Percentiles rank a stretch among this genome's conserved stretches.
These are phyloP conservation scores for Lucilia sericata DNA, from an alignment of 1,140 invertebrate species.

Conservation along the genomic window DNA sequence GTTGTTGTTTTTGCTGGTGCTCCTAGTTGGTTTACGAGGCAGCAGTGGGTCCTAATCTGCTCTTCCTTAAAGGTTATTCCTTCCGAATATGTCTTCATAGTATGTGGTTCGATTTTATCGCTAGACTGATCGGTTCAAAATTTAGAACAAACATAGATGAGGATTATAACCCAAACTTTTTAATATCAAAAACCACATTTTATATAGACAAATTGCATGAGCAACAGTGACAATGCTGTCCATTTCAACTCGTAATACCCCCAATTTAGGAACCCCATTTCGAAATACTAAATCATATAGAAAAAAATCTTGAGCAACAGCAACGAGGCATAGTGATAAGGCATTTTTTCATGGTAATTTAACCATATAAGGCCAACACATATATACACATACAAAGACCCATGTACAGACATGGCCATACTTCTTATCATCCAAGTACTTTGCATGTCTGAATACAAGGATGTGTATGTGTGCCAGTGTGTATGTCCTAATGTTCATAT, in stretches of 20 bases:
- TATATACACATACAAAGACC: not conserved
- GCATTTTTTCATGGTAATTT: constrained; percentile 23
- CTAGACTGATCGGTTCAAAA: too few relatives aligned
- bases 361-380: constrained; percentile 18
- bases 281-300: too few relatives aligned
- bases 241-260: too few relatives aligned
- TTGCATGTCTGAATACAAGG: constrained; percentile 15
- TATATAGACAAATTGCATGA: too few relatives aligned
- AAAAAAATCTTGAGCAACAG: not conserved
- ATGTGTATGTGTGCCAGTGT: not conserved
- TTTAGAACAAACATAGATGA: too few relatives aligned
- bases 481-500: not conserved
- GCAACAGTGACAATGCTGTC: too few relatives aligned
- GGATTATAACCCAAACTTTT: too few relatives aligned
- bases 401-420: not conserved
- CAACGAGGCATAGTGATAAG: constrained; percentile 22
- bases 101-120: too few relatives aligned
- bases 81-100: too few relatives aligned
- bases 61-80: not conserved
- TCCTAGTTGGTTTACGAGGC: not conserved
- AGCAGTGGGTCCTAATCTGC: not conserved
- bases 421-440: constrained; percentile 5
- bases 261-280: too few relatives aligned
- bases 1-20: not conserved
- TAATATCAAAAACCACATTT: too few relatives aligned